Conservation (phyloP, 2,797 vertebrate species). For the Masticophis lateralis region DNA sequence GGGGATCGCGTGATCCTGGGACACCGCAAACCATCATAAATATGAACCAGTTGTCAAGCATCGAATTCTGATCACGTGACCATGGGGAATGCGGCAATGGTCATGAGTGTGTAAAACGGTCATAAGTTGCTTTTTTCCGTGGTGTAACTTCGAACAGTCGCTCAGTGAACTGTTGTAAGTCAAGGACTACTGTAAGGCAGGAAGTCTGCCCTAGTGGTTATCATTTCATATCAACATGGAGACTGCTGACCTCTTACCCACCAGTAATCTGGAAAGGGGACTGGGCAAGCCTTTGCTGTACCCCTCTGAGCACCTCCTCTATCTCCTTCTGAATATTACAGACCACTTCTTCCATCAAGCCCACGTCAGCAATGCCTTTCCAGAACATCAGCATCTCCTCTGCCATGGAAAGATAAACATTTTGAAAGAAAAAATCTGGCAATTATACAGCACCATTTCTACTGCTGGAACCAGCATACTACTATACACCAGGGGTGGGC, state of each 20-base stretch:
- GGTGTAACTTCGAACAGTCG: not conserved
- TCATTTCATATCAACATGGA: not conserved
- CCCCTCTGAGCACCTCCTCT: conserved; percentile 81
- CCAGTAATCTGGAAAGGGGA: conserved; percentile 83
- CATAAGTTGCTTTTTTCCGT: not conserved
- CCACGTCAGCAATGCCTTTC: conserved; percentile 96
- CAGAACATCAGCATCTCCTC: conserved; percentile 96
- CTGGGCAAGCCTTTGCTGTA: conserved; percentile 84
- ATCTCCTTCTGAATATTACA: conserved; percentile 93
- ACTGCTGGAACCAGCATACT: not conserved
- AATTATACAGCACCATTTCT: not conserved
- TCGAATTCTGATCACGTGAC: not conserved
- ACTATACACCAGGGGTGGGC: not conserved
- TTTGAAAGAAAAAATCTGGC: not conserved
- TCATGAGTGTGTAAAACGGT: not conserved
- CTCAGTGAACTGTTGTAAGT: not conserved
- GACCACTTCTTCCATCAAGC: conserved; percentile 91
- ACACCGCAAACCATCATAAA: not conserved
- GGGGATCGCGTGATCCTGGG: not conserved
- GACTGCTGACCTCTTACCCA: conserved; percentile 59
- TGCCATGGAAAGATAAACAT: conserved; percentile 58
- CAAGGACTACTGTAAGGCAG: not conserved
- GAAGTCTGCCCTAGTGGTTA: not conserved
- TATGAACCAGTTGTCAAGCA: not conserved
- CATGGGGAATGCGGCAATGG: not conserved